Evolutionary conservation across 2,888 invertebrate species (phyloP).

Genomic region (Plagodis dolabraria): DNA sequence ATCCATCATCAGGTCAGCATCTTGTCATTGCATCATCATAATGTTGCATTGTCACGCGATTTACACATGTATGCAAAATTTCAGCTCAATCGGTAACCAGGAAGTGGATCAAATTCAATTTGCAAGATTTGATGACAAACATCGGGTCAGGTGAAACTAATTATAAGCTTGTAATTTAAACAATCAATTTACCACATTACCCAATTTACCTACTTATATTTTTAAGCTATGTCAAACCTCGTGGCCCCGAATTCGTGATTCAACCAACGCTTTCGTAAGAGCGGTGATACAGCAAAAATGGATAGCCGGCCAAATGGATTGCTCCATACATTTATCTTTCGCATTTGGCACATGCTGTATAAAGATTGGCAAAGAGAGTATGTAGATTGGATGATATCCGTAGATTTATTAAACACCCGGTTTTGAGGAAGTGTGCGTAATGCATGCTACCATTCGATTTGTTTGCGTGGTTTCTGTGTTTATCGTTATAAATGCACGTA

Average conservation of each 20-base stretch:
- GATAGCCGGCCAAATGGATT: constrained; percentile 20
- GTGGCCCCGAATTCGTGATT: not conserved
- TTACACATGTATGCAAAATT: too few species aligned
- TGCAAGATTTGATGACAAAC: too few species aligned
- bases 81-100: too few species aligned
- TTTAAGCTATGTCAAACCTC: not conserved
- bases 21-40: too few species aligned
- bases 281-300: constrained; percentile 24
- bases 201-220: not conserved
- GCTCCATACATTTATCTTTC: constrained; percentile 25
- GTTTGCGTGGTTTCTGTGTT: too few species aligned
- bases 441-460: not conserved
- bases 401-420: constrained; percentile 26
- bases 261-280: constrained; percentile 1
- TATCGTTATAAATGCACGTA: too few species aligned
- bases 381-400: constrained; percentile 25
- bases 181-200: too few species aligned
- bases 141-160: too few species aligned
- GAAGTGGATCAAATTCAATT: too few species aligned
- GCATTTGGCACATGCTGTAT: constrained; percentile 27
- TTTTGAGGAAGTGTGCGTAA: constrained; percentile 1
- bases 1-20: too few species aligned
- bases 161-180: too few species aligned
- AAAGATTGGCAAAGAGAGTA: constrained; percentile 24
- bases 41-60: too few species aligned